Percentiles rank a stretch among this genome's conserved stretches.
Conservation (phyloP, 2,113 vertebrate genomes). For the Cichladusa arquata region DNA sequence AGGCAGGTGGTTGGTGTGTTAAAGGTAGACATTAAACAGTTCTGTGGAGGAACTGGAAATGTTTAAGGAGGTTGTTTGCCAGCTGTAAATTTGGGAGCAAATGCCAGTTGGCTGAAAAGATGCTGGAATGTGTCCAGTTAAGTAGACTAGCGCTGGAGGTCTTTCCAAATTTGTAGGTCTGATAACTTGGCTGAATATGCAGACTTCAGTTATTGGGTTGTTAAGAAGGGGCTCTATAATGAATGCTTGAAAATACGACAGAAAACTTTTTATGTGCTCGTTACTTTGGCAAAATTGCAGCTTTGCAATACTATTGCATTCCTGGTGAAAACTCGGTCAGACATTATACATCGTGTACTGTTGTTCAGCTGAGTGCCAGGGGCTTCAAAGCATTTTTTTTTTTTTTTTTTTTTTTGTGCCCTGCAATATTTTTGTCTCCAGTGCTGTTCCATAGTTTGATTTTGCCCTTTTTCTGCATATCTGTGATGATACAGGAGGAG, state of each 20-base stretch:
- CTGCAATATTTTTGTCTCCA: background rate
- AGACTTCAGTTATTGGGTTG: background rate
- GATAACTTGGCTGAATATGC: constrained; percentile 37
- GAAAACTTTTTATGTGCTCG: constrained; percentile 25
- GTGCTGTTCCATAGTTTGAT: background rate
- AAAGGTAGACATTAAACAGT: constrained; percentile 80
- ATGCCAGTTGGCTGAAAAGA: constrained; percentile 74
- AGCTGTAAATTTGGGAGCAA: constrained; percentile 79
- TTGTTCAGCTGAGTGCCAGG: background rate
- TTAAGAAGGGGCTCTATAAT: constrained; percentile 23
- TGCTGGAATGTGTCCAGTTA: constrained; percentile 74
- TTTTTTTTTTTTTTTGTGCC: background rate
- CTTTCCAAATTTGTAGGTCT: constrained; percentile 71
- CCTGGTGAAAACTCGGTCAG: background rate
- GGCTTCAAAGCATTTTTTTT: background rate
- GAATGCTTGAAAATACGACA: background rate
- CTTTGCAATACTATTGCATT: background rate
- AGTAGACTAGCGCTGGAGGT: constrained; percentile 73
- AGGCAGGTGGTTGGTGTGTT: constrained; percentile 79
- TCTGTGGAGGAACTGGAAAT: constrained; percentile 75
- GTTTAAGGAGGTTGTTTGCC: constrained; percentile 72
- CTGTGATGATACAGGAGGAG: background rate
- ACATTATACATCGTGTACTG: background rate
- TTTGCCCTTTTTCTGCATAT: background rate
- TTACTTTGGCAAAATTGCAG: constrained; percentile 45